Conservation (phyloP, 2,797 vertebrate species). For the Meriones psammophilus region DNA sequence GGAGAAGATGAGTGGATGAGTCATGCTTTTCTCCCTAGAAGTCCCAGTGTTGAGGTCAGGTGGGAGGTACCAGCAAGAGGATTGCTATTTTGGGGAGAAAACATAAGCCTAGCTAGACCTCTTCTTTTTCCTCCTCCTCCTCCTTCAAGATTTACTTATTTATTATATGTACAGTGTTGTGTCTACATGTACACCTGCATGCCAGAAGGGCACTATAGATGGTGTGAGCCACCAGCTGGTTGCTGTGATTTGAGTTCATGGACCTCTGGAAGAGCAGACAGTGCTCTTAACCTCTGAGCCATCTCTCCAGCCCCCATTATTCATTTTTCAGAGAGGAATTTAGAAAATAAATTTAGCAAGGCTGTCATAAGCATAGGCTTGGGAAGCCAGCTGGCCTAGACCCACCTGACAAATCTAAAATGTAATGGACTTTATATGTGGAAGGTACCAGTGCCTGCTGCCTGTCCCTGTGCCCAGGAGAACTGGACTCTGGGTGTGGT, state of each 20-base stretch:
- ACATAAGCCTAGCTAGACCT: too few species aligned
- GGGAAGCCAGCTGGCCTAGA: background rate
- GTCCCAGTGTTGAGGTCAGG: background rate
- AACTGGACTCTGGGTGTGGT: background rate
- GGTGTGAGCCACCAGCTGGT: too few species aligned
- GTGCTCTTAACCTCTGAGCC: background rate
- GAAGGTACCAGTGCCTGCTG: fast-evolving
- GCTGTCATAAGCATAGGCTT: background rate
- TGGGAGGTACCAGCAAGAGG: background rate
- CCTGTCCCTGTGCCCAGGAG: background rate
- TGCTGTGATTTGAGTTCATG: too few species aligned
- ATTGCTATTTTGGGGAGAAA: too few species aligned
- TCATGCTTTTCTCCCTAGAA: background rate
- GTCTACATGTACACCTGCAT: too few species aligned
- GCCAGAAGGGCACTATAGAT: too few species aligned
- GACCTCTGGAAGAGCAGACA: background rate
- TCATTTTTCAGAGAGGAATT: background rate
- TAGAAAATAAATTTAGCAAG: constrained; percentile 34
- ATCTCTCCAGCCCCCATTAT: background rate
- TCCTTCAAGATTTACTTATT: too few species aligned
- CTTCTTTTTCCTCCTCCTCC: too few species aligned
- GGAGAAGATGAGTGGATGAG: background rate
- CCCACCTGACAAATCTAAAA: background rate
- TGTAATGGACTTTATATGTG: background rate
- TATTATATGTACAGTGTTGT: too few species aligned